phyloP scores from a whole-genome alignment of 1,140 invertebrate genomes.

The Solenopsis fugax region DNA sequence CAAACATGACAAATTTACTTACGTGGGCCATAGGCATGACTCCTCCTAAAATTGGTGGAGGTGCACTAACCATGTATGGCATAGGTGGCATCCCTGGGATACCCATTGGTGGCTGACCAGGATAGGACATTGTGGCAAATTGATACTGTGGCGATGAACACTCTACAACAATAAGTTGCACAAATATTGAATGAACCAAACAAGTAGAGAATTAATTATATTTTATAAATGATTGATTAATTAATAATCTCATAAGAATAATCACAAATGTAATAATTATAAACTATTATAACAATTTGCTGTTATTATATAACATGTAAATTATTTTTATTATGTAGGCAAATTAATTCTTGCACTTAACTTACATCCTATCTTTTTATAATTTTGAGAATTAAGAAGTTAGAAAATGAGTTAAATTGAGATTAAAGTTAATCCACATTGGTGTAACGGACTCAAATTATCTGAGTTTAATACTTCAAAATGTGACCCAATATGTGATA shows the following conservation, averaged over 20 bases:
- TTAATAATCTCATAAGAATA: background rate
- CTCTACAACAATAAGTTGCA: constrained; percentile 53
- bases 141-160: constrained; percentile 48
- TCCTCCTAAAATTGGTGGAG: constrained; percentile 85
- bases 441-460: background rate
- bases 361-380: too few species aligned
- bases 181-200: background rate
- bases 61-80: constrained; percentile 86
- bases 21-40: constrained; percentile 86
- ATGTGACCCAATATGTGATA: background rate
- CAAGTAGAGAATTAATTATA: background rate
- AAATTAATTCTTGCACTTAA: background rate
- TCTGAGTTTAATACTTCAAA: background rate
- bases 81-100: constrained; percentile 86
- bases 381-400: too few species aligned
- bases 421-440: too few species aligned
- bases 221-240: background rate
- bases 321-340: background rate
- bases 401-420: too few species aligned
- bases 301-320: background rate
- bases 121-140: constrained; percentile 82
- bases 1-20: constrained; percentile 71
- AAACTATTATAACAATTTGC: background rate
- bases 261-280: background rate
- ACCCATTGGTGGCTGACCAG: constrained; percentile 85